Percentiles rank a stretch among this genome's conserved stretches.
These are phyloP conservation scores for Lordiphosa mommai DNA, from an alignment of 1,140 invertebrate genomes.

Conservation along the genomic window DNA sequence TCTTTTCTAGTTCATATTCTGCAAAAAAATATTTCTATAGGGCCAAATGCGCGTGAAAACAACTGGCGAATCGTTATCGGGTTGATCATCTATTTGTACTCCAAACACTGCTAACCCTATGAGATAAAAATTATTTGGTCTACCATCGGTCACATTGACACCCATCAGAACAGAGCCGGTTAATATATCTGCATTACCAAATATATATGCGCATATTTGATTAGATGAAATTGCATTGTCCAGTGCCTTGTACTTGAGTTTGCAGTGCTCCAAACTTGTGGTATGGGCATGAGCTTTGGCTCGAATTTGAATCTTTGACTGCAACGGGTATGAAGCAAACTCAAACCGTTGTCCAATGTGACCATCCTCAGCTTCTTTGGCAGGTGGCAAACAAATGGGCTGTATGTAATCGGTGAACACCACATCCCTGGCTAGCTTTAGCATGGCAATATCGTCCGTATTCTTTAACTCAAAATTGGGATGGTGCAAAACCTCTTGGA, in stretches of 20 bases:
- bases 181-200: neutral
- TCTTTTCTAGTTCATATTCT: neutral
- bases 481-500: neutral
- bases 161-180: neutral
- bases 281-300: neutral
- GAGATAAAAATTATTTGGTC: neutral
- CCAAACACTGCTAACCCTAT: neutral
- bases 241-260: too few species aligned
- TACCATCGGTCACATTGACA: neutral
- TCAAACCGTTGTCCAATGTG: neutral
- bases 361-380: neutral
- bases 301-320: neutral
- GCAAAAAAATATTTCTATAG: neutral
- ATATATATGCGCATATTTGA: neutral
- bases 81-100: fast-evolving
- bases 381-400: constrained; percentile 2
- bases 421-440: neutral
- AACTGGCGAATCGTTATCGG: neutral
- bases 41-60: neutral
- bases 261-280: neutral
- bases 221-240: neutral
- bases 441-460: neutral
- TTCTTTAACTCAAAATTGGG: too few species aligned
- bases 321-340: neutral
- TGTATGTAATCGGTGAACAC: neutral